Evolutionary conservation across 2,113 vertebrate species (phyloP).

Genomic region (Holacanthus passer): DNA sequence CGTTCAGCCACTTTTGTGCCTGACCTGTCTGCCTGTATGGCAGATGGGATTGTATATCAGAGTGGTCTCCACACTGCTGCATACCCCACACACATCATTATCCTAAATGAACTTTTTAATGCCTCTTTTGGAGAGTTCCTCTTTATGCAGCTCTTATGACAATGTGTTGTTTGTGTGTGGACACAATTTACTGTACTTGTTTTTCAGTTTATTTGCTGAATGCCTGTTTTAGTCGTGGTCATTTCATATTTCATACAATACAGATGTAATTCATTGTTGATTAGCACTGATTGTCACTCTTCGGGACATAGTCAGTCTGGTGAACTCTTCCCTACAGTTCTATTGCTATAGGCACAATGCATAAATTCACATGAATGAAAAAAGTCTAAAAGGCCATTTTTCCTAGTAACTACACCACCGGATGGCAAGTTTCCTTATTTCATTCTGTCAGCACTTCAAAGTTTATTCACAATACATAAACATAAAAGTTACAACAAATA

Average conservation of each 20-base stretch:
- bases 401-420: not conserved
- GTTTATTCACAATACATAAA: not conserved
- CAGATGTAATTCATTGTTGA: not conserved
- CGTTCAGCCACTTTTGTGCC: conserved; percentile 28
- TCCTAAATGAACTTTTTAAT: not conserved
- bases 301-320: not conserved
- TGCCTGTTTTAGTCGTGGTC: not conserved
- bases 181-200: not conserved
- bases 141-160: not conserved
- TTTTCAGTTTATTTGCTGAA: not conserved
- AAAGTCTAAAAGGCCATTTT: not conserved
- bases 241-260: too few species aligned
- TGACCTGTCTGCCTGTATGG: conserved; percentile 22
- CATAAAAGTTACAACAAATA: not conserved
- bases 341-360: not conserved
- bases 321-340: not conserved
- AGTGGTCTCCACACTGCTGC: conserved; percentile 26
- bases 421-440: not conserved
- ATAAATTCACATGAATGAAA: not conserved
- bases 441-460: not conserved
- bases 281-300: not conserved
- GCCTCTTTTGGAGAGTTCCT: not conserved
- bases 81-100: not conserved
- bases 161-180: not conserved
- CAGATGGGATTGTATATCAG: conserved; percentile 31